These are phyloP conservation scores for Protophormia terraenovae DNA, from an alignment of 2,888 invertebrate species.

Conservation along the genomic window DNA sequence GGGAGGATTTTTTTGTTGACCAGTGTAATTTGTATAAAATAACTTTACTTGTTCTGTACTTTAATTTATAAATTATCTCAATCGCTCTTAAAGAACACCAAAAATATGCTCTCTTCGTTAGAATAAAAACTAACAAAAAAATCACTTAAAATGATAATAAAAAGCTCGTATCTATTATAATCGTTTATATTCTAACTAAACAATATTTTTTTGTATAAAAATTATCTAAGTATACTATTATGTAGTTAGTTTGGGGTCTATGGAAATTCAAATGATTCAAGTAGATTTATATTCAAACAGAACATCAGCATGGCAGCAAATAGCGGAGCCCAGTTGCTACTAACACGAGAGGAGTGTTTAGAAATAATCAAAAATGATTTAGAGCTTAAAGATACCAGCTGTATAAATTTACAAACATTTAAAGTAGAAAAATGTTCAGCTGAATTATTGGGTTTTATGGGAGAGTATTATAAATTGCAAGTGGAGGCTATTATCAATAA, in stretches of 20 bases:
- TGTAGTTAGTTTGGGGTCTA: neutral
- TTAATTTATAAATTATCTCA: too few species aligned
- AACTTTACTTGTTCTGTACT: too few species aligned
- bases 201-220: neutral
- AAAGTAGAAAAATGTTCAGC: conserved; percentile 70
- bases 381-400: conserved; percentile 53
- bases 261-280: neutral
- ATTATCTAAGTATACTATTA: neutral
- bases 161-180: neutral
- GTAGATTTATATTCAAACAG: neutral
- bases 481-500: conserved; percentile 57
- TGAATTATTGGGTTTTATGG: conserved; percentile 78
- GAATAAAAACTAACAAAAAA: neutral
- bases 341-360: conserved; percentile 71
- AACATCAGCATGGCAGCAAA: neutral
- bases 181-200: neutral
- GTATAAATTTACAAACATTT: conserved; percentile 67
- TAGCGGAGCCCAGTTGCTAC: neutral
- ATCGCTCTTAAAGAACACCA: neutral
- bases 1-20: too few species aligned
- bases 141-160: neutral
- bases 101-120: neutral
- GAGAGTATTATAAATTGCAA: conserved; percentile 76
- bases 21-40: too few species aligned
- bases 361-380: conserved; percentile 72